Percentiles rank a stretch among this genome's conserved stretches.
These are phyloP conservation scores for Leptopilina boulardi DNA, from an alignment of 1,140 invertebrate genomes.

Conservation along the genomic window DNA sequence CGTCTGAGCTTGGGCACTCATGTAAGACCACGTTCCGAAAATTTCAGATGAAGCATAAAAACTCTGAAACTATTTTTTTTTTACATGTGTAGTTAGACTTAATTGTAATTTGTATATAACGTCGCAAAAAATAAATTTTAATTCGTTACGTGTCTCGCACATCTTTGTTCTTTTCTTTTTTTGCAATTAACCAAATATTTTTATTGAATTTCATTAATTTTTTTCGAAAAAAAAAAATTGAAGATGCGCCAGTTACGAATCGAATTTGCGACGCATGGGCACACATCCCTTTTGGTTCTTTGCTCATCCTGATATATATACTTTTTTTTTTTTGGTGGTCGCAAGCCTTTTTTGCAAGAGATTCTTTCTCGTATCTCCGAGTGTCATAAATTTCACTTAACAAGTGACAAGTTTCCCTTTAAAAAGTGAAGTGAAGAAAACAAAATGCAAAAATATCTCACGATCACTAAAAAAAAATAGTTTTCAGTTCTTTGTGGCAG, in stretches of 20 bases:
- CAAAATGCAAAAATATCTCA: background rate
- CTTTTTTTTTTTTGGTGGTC: background rate
- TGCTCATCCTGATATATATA: slow-evolving; percentile 16
- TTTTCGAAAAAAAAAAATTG: background rate
- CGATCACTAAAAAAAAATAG: background rate
- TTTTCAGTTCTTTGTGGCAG: slow-evolving; percentile 13
- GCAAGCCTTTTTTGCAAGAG: background rate
- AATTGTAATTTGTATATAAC: slow-evolving; percentile 5
- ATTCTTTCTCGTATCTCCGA: no score
- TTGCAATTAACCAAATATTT: no score
- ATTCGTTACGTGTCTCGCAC: background rate
- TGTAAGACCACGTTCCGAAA: slow-evolving; percentile 71
- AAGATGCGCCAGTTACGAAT: background rate
- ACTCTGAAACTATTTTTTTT: no score
- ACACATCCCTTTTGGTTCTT: slow-evolving; percentile 19
- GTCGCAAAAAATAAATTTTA: background rate
- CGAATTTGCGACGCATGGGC: slow-evolving; percentile 13
- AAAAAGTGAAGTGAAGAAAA: no score
- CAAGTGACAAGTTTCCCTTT: no score
- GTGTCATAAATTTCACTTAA: background rate
- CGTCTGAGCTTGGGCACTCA: slow-evolving; percentile 69
- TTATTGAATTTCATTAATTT: no score
- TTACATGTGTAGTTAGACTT: slow-evolving; percentile 29
- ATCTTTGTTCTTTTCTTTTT: background rate
- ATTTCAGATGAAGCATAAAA: slow-evolving; percentile 28